Evolutionary conservation across 2,113 vertebrate species (phyloP), one percentile per base, ranked within the genome.

Genomic region (Caretta caretta): DNA sequence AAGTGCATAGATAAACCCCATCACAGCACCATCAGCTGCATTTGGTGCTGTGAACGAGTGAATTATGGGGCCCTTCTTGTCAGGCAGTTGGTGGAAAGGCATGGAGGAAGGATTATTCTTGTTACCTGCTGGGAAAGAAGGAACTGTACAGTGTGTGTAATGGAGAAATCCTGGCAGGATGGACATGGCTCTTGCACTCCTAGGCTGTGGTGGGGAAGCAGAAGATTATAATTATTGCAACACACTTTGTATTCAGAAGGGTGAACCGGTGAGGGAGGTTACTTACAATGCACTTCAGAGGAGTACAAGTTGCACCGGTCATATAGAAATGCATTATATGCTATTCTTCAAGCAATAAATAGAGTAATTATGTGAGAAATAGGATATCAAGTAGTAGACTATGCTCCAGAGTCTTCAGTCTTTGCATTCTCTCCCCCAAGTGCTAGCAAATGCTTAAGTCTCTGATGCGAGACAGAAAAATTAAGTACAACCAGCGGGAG

Each of bases 71-170:
- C 49, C 53, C 65, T 91, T 92, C 90, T 88, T 62, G 6, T 62
- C 80, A 72, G 82, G 90, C 88, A 91, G 79, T 27, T 2, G 7
- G 62, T 51, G 91, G 85, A 88, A 89, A 89, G 78, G 38, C 76
- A 87, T 12, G 29, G n/a, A 51, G 14, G 29, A 90, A 94, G 48
- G 76, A 35, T 59, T 49, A 48, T 42, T 80, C 75, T 95, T 90
- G 87, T 72, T 86, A 89, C 94, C 93, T 96, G 72, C 92, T 88
- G 92, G 86, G 87, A 93, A 97, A 91, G 91, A 91, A 89, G 85
- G 79, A 86, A 78, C 87, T 10, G 0, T 72, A 48, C 91, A 84
- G 83, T 88, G 75, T 86, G 72, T 83, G 79, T 27, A 50, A 56
- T 16, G 27, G 78, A 80, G 84, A 81, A 92, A 65, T 80, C 51